These are phyloP conservation scores for Tortricodes alternella DNA, from an alignment of 2,888 invertebrate genomes.

Conservation along the genomic window DNA sequence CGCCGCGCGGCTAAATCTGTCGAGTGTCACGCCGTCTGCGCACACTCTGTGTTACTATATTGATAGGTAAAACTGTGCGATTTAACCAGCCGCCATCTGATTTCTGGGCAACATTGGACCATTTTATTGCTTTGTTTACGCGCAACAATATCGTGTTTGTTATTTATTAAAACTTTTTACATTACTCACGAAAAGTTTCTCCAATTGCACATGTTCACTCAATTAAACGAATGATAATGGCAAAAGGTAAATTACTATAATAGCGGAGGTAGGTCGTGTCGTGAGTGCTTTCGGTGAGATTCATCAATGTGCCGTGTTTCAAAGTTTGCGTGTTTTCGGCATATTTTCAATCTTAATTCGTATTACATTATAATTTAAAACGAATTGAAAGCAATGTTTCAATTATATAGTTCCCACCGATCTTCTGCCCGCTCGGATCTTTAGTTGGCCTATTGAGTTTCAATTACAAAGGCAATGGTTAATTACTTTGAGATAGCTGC, in stretches of 20 bases:
- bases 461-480: constrained; percentile 27
- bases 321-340: no score
- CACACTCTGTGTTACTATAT: constrained; percentile 26
- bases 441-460: constrained; percentile 23
- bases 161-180: neutral
- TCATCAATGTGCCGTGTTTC: no score
- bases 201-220: constrained; percentile 8
- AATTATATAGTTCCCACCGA: neutral
- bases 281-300: constrained; percentile 66
- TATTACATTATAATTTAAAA: constrained; percentile 31
- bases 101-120: constrained; percentile 43
- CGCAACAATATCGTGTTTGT: no score
- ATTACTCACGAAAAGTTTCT: constrained; percentile 9
- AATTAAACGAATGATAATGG: constrained; percentile 19
- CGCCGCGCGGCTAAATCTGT: constrained; percentile 48
- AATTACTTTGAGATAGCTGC: constrained; percentile 23
- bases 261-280: constrained; percentile 48
- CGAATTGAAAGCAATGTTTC: constrained; percentile 9
- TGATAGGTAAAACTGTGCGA: constrained; percentile 41
- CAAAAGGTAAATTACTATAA: constrained; percentile 35
- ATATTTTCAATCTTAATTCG: no score
- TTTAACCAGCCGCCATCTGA: constrained; percentile 36
- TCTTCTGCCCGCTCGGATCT: constrained; percentile 3
- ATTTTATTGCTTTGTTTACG: constrained; percentile 1
- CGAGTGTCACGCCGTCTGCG: constrained; percentile 43